Evolutionary conservation across 2,888 invertebrate species (phyloP).

Genomic region (Artemia sinica): DNA sequence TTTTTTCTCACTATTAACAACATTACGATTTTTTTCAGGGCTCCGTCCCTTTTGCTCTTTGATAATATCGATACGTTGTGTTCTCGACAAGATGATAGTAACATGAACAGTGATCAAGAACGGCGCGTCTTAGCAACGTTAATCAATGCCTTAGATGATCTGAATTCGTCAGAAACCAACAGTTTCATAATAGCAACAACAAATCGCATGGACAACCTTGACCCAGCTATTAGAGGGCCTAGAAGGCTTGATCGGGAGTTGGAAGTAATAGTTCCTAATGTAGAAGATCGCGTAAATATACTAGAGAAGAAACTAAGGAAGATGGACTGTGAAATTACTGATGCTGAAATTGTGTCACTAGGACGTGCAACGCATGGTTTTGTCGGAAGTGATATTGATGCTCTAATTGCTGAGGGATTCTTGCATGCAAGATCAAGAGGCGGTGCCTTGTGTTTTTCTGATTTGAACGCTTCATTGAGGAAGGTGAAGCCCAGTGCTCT

Average conservation of each 20-base stretch:
- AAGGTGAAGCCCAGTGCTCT: conserved; percentile 66
- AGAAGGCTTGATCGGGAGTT: conserved; percentile 61
- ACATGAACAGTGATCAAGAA: conserved; percentile 46
- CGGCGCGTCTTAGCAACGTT: conserved; percentile 52
- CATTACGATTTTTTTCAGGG: conserved; percentile 31
- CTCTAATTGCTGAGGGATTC: conserved; percentile 54
- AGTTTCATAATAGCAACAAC: conserved; percentile 46
- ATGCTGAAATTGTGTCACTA: conserved; percentile 41
- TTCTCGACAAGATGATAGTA: conserved; percentile 38
- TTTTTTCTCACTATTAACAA: background rate
- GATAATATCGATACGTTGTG: conserved; percentile 73
- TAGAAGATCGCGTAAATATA: conserved; percentile 47
- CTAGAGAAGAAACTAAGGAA: conserved; percentile 44
- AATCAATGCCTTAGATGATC: conserved; percentile 42
- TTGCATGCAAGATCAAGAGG: conserved; percentile 39
- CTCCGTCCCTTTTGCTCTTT: conserved; percentile 59
- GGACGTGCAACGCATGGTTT: conserved; percentile 65
- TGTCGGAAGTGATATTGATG: conserved; percentile 70
- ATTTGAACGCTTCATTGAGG: conserved; percentile 29
- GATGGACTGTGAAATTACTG: conserved; percentile 39
- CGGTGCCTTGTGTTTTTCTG: conserved; percentile 21
- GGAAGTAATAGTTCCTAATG: conserved; percentile 57
- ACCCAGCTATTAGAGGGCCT: conserved; percentile 53
- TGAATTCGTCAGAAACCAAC: conserved; percentile 31
- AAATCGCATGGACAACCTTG: conserved; percentile 54